Percentiles rank a stretch among this genome's conserved stretches.
These are phyloP conservation scores for Rhynchophorus ferrugineus DNA, from an alignment of 1,140 invertebrate genomes.

Conservation along the genomic window DNA sequence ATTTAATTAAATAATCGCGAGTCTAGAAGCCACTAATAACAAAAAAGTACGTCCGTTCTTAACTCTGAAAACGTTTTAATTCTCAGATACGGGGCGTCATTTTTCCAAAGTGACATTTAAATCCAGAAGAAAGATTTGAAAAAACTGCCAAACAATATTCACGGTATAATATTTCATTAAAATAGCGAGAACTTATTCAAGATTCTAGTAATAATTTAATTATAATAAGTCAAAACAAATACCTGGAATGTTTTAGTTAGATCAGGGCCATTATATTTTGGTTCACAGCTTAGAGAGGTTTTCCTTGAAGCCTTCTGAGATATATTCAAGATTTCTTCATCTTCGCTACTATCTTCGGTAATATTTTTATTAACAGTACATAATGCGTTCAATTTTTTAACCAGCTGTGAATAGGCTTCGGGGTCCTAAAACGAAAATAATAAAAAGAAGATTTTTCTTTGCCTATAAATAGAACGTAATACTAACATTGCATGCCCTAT, in stretches of 20 bases:
- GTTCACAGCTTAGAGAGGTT: slow-evolving; percentile 35
- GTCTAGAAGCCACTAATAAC: too few relatives aligned
- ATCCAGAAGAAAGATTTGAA: too few relatives aligned
- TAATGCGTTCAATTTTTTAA: slow-evolving; percentile 33
- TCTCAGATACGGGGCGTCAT: too few relatives aligned
- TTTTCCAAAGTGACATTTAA: too few relatives aligned
- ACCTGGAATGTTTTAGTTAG: slow-evolving; percentile 20
- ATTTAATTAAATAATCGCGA: too few relatives aligned
- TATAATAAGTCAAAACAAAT: slow-evolving; percentile 4
- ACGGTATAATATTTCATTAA: too few relatives aligned
- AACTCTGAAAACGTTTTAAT: too few relatives aligned
- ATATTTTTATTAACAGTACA: slow-evolving; percentile 35
- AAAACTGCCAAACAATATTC: too few relatives aligned
- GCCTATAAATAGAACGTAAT: neutral
- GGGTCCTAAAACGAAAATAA: slow-evolving; percentile 29
- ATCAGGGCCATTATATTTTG: slow-evolving; percentile 23
- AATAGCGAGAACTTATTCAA: too few relatives aligned
- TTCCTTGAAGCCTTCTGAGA: slow-evolving; percentile 31
- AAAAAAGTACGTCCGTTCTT: too few relatives aligned
- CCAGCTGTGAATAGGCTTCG: slow-evolving; percentile 29
- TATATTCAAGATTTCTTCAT: slow-evolving; percentile 30
- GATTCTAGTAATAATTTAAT: too few relatives aligned
- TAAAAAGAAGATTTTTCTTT: neutral
- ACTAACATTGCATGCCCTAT: slow-evolving; percentile 32
- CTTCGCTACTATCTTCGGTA: slow-evolving; percentile 21